Conservation (phyloP, 2,113 vertebrate species). For the Girardinichthys multiradiatus region DNA sequence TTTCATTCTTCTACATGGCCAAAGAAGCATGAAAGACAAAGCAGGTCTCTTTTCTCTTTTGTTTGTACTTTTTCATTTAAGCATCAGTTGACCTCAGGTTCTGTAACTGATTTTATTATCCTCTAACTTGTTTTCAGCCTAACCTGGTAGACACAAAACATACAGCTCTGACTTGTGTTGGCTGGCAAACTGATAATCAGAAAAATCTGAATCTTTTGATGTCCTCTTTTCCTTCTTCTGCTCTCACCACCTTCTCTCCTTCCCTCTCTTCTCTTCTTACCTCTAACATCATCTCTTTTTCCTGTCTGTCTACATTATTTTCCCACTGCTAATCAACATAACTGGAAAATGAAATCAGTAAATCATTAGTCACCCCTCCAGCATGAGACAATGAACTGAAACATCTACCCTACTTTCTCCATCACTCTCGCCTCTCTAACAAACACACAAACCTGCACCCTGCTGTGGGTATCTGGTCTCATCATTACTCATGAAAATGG, state of each 20-base stretch:
- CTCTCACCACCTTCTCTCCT: conserved; percentile 1
- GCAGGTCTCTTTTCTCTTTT: conserved; percentile 2
- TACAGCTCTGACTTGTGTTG: conserved; percentile 12
- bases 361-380: conserved; percentile 74
- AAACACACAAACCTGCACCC: conserved; percentile 37
- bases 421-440: neutral
- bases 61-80: conserved; percentile 37
- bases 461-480: conserved; percentile 54
- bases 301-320: conserved; percentile 65
- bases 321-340: conserved; percentile 69
- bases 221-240: conserved; percentile 11
- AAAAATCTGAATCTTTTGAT: conserved; percentile 27
- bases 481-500: conserved; percentile 69
- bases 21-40: neutral
- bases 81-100: conserved; percentile 40
- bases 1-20: neutral
- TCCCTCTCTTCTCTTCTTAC: conserved; percentile 3
- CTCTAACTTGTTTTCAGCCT: conserved; percentile 31
- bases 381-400: conserved; percentile 68
- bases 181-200: conserved; percentile 38
- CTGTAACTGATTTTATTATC: conserved; percentile 17
- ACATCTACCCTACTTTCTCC: conserved; percentile 42
- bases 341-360: conserved; percentile 76
- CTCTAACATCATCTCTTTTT: conserved; percentile 48
- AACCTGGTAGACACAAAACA: conserved; percentile 11